These are phyloP conservation scores for Gonocerus acuteangulatus DNA, from an alignment of 2,888 invertebrate genomes.

Conservation along the genomic window DNA sequence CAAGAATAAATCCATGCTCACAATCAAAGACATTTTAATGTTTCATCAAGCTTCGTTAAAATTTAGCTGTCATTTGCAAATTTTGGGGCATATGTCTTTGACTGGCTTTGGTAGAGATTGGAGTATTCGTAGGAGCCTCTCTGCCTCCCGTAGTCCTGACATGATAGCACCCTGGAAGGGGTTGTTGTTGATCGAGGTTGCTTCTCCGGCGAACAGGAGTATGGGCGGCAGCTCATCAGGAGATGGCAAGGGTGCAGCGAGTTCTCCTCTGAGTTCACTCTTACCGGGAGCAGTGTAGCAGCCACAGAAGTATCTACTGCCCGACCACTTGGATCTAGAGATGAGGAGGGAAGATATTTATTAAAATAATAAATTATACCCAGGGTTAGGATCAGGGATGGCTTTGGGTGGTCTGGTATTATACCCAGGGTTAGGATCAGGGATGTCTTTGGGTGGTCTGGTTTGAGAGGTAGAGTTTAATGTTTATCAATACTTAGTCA, in stretches of 20 bases:
- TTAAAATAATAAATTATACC: no score
- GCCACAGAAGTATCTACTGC: background rate
- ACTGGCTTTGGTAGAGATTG: background rate
- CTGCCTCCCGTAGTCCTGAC: conserved; percentile 73
- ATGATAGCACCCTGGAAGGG: conserved; percentile 65
- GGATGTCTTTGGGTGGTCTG: no score
- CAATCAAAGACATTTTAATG: no score
- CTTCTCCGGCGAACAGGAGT: conserved; percentile 31
- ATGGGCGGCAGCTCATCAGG: conserved; percentile 18
- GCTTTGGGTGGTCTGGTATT: no score
- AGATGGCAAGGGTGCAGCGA: conserved; percentile 2
- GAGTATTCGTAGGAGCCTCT: conserved; percentile 53
- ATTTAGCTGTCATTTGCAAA: background rate
- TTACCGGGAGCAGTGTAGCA: background rate
- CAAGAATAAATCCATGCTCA: no score
- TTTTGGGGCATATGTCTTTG: background rate
- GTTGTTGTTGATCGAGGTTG: conserved; percentile 24
- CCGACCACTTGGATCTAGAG: background rate
- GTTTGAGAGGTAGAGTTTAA: no score
- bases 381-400: no score
- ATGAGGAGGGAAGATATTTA: no score
- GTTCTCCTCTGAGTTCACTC: background rate
- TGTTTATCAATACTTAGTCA: no score
- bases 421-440: no score
- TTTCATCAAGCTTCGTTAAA: no score